These are phyloP conservation scores for Eilema caniola DNA, from an alignment of 2,888 invertebrate species.

Conservation along the genomic window DNA sequence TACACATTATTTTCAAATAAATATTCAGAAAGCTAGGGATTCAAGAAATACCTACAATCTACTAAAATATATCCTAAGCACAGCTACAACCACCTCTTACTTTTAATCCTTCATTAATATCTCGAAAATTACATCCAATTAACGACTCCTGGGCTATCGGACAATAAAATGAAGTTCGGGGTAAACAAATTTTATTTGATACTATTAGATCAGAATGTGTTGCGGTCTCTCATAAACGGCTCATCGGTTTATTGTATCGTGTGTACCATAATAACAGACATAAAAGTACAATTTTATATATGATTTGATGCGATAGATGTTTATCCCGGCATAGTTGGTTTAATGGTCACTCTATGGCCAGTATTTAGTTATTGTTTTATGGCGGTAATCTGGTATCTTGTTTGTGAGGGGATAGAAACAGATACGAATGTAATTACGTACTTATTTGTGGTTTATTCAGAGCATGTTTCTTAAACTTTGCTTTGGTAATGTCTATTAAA, in stretches of 20 bases:
- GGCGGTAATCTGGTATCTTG: slow-evolving; percentile 38
- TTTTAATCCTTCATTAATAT: slow-evolving; percentile 8
- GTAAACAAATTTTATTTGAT: slow-evolving; percentile 51
- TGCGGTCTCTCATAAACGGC: slow-evolving; percentile 47
- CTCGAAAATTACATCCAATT: slow-evolving; percentile 27
- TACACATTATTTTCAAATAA: too few relatives aligned
- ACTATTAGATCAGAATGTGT: slow-evolving; percentile 58
- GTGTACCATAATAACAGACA: slow-evolving; percentile 73
- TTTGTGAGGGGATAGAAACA: slow-evolving; percentile 33
- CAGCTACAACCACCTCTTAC: background rate
- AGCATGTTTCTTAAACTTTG: background rate
- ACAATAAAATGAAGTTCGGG: slow-evolving; percentile 22
- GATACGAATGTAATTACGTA: slow-evolving; percentile 19
- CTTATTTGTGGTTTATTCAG: slow-evolving; percentile 6
- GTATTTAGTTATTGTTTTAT: slow-evolving; percentile 59
- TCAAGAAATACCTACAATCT: background rate
- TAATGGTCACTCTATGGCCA: slow-evolving; percentile 58
- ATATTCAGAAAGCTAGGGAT: too few relatives aligned
- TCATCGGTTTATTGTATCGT: slow-evolving; percentile 68
- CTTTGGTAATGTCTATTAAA: too few relatives aligned
- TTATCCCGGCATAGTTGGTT: slow-evolving; percentile 75
- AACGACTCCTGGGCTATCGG: slow-evolving; percentile 27
- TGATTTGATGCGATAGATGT: slow-evolving; percentile 74
- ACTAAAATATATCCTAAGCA: background rate
- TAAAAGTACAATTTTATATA: slow-evolving; percentile 78